Base-by-base conservation (phyloP, 2,113 vertebrate genomes). In the Rhegmatorhina hoffmannsi region DNA sequence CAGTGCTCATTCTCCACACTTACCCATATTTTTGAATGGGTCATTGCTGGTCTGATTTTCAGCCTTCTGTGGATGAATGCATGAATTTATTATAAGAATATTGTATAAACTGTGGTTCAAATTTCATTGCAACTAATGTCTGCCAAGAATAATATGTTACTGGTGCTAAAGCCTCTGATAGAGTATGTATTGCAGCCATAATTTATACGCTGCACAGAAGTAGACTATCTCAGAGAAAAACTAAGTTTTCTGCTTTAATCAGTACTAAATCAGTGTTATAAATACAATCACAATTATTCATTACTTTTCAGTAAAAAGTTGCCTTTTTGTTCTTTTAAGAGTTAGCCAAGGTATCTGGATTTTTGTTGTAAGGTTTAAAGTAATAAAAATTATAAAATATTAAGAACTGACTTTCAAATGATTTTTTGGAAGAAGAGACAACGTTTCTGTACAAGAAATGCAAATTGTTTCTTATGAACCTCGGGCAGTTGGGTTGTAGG, bases 131-230 rank as follows among this genome's bases (percentile, higher is more conserved):
- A 95, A 78, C 5, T 25, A 36, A 67, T 49, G 21, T 63, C 47
- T 88, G 82, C 91, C 92, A 95, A 94, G n/a, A 89, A 84, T 86
- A 89, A 84, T 73, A 77, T 92, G 66, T 95, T 56, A 47, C 33
- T 46, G 47, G 20, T 80, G 13, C 38, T 83, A 80, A 80, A 85
- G 75, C 40, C 34, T 87, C 50, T 70, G 78, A 90, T 75, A 90
- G 85, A 55, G 66, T 77, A 11, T 19, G 43, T 63, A 62, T 90
- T 88, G n/a, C 34, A 91, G 47, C 8, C 11, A 31, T 55, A 74
- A 90, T 62, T 92, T 89, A 69, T 62, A 74, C 59, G 21, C 38
- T 90, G 62, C 47, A 79, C 28, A 69, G 25, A 43, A 7, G 4
- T 43, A 38, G 47, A 87, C 72, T 79, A 87, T 74, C 47, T 86